Base-by-base conservation (phyloP, 2,888 invertebrate species). In the Hedya salicella region DNA sequence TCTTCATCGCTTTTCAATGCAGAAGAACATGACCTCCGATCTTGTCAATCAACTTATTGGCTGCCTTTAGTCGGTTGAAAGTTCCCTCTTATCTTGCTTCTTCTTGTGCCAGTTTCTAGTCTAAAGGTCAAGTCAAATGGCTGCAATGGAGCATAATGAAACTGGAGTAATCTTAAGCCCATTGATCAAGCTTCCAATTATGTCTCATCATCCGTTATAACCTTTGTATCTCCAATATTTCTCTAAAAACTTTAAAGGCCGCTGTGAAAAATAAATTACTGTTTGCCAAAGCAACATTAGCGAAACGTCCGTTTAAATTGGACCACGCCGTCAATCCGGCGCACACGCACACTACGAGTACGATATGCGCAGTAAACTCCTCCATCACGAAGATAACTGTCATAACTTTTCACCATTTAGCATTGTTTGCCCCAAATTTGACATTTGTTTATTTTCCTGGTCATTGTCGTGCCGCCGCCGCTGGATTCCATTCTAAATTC, bases 361-460 rank as follows among this genome's bases (percentile, higher is more conserved):
- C n/a, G 48, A 56, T 25, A 32, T 44, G 39, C 21, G 44, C 50
- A 42, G 16, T 44, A 62, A 53, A 62, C 36, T 14, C 40, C 30
- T 39, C 46, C 14, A 61, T 63, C 42, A 49, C 36, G 48, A 53
- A 50, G 32, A 67, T 69, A 65, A 44, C 49, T 70, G 70, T 69
- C 68, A 68, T 62, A 60, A 68, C 69, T 67, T 60, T 63, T 65
- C 65, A 65, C 44, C 48, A 17, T 39, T 66, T 53, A 53, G 52
- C 65, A 66, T 61, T 66, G 50, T 65, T 56, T 54, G 48, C 42
- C 54, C 48, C 60, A 49, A 54, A 54, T 54, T 21, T 9, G 61
- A 54, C 66, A 17, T 39, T 53, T 66, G 60, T 66, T 66, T 61
- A 53, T 61, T 66, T 66, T 61, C 30, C 49, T 21, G n/a, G 42